Evolutionary conservation across 1,140 invertebrate genomes (phyloP), one percentile per base, ranked within the genome.

Genomic region (Heliconius congener): DNA sequence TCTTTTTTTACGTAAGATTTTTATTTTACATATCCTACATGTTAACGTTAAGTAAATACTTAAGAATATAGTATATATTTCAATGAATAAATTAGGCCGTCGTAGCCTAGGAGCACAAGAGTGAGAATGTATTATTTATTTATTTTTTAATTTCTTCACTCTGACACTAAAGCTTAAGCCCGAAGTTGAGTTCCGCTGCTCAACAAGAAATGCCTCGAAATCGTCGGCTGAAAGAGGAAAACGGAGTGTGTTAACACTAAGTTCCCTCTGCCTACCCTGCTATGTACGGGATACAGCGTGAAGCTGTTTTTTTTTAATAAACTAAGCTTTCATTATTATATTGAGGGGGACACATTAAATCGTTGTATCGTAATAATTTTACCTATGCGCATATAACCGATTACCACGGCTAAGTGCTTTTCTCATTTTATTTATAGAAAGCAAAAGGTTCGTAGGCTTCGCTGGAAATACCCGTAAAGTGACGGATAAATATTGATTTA

Each of bases 331-430:
- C 9, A 66, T 66, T 27, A 13, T 66, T 2, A 30, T 66, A 30
- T 66, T 13, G 60, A 66, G 27, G 60, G 60, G 60, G 71, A 72
- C 30, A 72, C 19, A 73, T 76, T 34, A 80, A 80, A 76, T 76
- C 79, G 71, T 71, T 73, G 74, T 79, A 75, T 77, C 74, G 77
- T 78, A 74, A 66, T 72, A 74, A 79, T 77, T 76, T 80, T 78
- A 84, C 75, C 83, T 83, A 78, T 77, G 85, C 83, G 87, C 87
- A 78, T 84, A 83, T 86, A 88, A 88, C 74, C 77, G 77, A 83
- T 89, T 86, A 85, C 75, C 78, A 87, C 82, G 85, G 83, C 80
- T 84, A 86, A 72, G 46, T 76, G 85, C 71, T 77, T 84, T 84
- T 81, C 75, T 50, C 66, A 55, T 27, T 50, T 73, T 87, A 88